A percentile compares a stretch with the other conserved stretches of the same genome.
phyloP scores from a whole-genome alignment of 1,140 invertebrate species.

The Hydropsyche tenuis region DNA sequence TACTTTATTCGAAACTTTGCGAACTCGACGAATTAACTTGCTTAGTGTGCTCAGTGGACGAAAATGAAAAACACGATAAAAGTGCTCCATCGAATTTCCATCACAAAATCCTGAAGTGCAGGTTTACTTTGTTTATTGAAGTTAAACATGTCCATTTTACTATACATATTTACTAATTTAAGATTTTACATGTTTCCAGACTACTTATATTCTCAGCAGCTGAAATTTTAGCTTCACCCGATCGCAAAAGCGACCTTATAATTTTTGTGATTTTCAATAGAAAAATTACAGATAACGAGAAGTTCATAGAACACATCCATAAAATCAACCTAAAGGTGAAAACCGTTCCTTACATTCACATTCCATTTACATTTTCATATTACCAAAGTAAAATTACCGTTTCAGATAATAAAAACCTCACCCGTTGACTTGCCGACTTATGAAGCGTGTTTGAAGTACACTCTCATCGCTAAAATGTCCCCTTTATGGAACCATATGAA shows the following conservation, averaged over 20 bases:
- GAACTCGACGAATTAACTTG: constrained; percentile 22
- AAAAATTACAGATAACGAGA: constrained; percentile 55
- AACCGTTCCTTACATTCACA: background rate
- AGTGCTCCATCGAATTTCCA: constrained; percentile 58
- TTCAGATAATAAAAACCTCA: constrained; percentile 54
- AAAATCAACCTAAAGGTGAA: constrained; percentile 52
- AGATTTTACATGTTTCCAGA: too few species aligned
- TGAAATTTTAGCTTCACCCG: constrained; percentile 56
- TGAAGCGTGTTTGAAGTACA: constrained; percentile 59
- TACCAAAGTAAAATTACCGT: too few species aligned
- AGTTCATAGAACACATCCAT: constrained; percentile 54
- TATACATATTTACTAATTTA: too few species aligned
- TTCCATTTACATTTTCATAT: constrained; percentile 52
- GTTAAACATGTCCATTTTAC: too few species aligned
- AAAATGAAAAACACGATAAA: constrained; percentile 57
- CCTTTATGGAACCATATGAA: constrained; percentile 58
- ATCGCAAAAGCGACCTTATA: constrained; percentile 54
- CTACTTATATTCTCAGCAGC: constrained; percentile 61
- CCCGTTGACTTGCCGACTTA: constrained; percentile 53
- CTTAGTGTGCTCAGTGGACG: constrained; percentile 35
- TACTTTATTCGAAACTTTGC: constrained; percentile 25
- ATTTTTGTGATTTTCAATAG: constrained; percentile 58
- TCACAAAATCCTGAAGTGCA: constrained; percentile 62
- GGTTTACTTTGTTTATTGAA: too few species aligned
- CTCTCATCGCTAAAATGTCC: constrained; percentile 58